A percentile compares a stretch with the other conserved stretches of the same genome.
Evolutionary conservation across 2,113 vertebrate species (phyloP).

Genomic region (Corydoras sp.): DNA sequence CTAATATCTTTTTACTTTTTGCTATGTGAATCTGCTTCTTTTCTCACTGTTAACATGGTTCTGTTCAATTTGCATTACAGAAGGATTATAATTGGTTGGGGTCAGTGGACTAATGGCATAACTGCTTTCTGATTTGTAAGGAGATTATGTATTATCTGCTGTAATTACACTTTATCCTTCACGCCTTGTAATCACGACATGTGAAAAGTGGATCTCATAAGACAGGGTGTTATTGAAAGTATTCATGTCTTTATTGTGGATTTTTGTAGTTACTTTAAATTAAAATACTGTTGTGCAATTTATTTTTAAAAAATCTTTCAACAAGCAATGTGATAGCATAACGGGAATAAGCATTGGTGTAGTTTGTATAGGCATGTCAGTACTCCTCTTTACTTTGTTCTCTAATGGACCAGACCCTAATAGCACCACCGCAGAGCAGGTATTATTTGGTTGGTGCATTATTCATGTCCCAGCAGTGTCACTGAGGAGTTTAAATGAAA

Average conservation of each 20-base stretch:
- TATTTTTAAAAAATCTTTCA: neutral
- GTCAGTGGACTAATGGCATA: conserved; percentile 23
- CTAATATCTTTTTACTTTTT: neutral
- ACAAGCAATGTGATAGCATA: no score
- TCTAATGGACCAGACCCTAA: no score
- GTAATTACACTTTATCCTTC: conserved; percentile 17
- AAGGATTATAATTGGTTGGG: conserved; percentile 14
- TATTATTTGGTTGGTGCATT: no score
- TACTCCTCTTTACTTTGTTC: no score
- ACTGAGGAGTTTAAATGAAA: no score
- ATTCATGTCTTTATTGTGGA: neutral
- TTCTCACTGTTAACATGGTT: neutral
- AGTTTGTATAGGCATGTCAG: no score
- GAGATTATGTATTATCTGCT: conserved; percentile 29
- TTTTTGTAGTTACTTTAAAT: neutral
- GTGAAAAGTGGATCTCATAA: conserved; percentile 14
- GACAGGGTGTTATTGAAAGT: neutral
- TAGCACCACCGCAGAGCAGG: no score
- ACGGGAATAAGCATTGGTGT: no score
- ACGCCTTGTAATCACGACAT: conserved; percentile 11
- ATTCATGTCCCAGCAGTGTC: no score
- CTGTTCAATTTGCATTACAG: conserved; percentile 20
- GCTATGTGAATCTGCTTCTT: neutral
- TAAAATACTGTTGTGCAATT: neutral
- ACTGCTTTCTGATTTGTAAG: conserved; percentile 11